A percentile compares a stretch with the other conserved stretches of the same genome.
Evolutionary conservation across 2,888 invertebrate species (phyloP).

Genomic region (Diaperis boleti): DNA sequence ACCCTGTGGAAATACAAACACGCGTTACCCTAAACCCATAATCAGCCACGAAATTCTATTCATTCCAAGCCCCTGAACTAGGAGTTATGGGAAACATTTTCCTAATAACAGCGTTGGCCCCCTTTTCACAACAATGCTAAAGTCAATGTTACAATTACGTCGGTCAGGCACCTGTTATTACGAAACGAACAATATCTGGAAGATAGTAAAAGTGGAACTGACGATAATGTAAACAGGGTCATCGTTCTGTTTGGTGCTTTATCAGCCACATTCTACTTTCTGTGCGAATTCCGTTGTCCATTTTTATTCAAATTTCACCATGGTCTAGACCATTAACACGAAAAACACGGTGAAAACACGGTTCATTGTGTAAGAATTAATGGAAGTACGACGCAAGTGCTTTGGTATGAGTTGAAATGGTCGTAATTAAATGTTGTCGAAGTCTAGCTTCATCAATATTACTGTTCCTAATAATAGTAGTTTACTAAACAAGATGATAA

Average conservation of each 20-base stretch:
- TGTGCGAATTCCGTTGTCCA: slow-evolving; percentile 11
- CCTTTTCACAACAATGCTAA: slow-evolving; percentile 29
- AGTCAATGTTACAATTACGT: slow-evolving; percentile 21
- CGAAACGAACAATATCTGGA: no score
- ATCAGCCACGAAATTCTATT: neutral
- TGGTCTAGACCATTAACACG: neutral
- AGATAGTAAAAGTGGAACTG: slow-evolving; percentile 29
- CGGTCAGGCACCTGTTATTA: no score
- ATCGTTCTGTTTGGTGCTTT: slow-evolving; percentile 29
- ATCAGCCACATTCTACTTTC: slow-evolving; percentile 35
- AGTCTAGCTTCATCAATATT: no score
- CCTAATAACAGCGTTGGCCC: slow-evolving; percentile 3
- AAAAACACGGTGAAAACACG: slow-evolving; percentile 9
- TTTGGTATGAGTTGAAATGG: no score
- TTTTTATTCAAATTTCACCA: slow-evolving; percentile 25
- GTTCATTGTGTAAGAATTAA: slow-evolving; percentile 24
- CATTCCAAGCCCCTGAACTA: slow-evolving; percentile 4
- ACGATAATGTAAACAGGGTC: slow-evolving; percentile 33
- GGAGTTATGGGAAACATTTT: no score
- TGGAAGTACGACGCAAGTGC: slow-evolving; percentile 10
- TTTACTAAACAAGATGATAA: no score
- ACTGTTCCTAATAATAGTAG: no score
- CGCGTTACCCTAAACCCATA: neutral
- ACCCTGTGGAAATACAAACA: no score
- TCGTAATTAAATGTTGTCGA: no score